These are phyloP conservation scores for Tipula unca DNA, from an alignment of 2,888 invertebrate genomes.

Conservation along the genomic window DNA sequence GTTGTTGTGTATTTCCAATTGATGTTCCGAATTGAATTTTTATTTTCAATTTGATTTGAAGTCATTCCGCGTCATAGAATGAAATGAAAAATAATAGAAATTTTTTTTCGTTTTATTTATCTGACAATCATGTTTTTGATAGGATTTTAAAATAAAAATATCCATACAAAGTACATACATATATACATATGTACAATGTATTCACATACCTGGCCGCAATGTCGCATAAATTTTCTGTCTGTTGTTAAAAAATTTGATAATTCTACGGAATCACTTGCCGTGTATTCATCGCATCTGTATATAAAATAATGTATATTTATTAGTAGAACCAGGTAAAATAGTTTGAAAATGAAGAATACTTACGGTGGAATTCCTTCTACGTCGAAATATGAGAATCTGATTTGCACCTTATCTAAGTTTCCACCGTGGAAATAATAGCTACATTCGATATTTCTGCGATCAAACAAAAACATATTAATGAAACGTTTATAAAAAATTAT, in stretches of 20 bases:
- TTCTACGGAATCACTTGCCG: slow-evolving; percentile 92
- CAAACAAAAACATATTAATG: neutral
- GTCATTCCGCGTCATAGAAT: neutral
- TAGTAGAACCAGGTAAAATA: neutral
- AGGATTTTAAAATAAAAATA: neutral
- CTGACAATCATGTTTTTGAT: neutral
- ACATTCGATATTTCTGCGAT: slow-evolving; percentile 69
- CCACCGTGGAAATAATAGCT: slow-evolving; percentile 85
- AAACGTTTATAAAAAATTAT: too few relatives aligned
- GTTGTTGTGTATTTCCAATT: neutral
- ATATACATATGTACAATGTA: too few relatives aligned
- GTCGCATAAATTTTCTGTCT: slow-evolving; percentile 80
- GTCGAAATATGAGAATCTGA: slow-evolving; percentile 85
- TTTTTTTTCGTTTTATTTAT: neutral
- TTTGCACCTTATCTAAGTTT: slow-evolving; percentile 65
- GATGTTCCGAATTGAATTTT: neutral
- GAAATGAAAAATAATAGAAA: neutral
- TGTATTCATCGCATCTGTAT: slow-evolving; percentile 75
- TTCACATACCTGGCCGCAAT: slow-evolving; percentile 76
- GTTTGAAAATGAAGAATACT: slow-evolving; percentile 40
- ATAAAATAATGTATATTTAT: slow-evolving; percentile 31
- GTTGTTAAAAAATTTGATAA: slow-evolving; percentile 89
- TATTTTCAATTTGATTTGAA: neutral
- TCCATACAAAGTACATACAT: too few relatives aligned
- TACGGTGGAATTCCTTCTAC: slow-evolving; percentile 92